Percentiles rank a stretch among this genome's conserved stretches.
Conservation (phyloP, 2,797 vertebrate species). For the Chelon auratus region DNA sequence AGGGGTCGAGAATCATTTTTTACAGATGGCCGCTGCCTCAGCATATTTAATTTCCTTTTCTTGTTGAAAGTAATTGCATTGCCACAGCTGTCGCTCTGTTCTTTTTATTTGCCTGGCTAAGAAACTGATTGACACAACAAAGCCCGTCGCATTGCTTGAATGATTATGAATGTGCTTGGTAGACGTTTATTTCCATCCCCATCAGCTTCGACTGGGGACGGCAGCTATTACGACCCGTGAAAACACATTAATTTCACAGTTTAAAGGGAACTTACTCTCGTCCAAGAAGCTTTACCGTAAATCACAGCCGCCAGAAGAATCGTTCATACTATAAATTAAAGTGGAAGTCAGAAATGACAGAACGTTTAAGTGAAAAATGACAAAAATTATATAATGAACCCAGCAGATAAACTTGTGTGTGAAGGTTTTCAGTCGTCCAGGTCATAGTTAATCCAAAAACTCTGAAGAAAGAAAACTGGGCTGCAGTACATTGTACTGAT, state of each 20-base stretch:
- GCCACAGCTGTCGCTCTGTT: constrained; percentile 63
- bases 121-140: constrained; percentile 58
- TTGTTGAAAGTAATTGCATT: constrained; percentile 78
- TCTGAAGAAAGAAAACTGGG: too few relatives aligned
- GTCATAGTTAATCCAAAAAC: too few relatives aligned
- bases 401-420: too few relatives aligned
- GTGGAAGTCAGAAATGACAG: neutral
- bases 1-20: constrained; percentile 43
- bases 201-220: constrained; percentile 43
- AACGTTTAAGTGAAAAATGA: neutral
- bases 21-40: constrained; percentile 68
- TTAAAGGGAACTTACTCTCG: constrained; percentile 29
- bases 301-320: constrained; percentile 10
- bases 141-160: constrained; percentile 56
- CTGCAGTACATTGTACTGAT: neutral
- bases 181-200: constrained; percentile 51
- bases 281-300: constrained; percentile 39
- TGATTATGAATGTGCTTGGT: constrained; percentile 47
- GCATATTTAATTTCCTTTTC: constrained; percentile 75
- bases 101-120: constrained; percentile 40
- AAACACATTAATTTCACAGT: constrained; percentile 34
- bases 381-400: neutral
- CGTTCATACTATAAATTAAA: neutral
- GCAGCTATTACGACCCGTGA: constrained; percentile 31
- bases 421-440: too few relatives aligned